Evolutionary conservation across 2,113 vertebrate genomes (phyloP).

Genomic region (Potamarius usumacintae): DNA sequence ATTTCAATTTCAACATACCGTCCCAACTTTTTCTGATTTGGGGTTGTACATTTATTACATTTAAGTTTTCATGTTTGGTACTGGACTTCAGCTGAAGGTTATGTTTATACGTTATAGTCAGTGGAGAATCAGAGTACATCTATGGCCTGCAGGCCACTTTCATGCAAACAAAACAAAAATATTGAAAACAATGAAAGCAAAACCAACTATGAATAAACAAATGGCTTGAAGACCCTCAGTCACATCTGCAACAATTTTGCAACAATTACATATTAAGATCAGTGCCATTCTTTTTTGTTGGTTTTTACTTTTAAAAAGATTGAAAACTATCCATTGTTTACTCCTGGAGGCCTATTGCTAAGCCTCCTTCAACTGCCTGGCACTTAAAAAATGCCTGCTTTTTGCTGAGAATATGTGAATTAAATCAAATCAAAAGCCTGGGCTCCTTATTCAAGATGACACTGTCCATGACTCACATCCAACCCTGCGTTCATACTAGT

Average conservation of each 20-base stretch:
- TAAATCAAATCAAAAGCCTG: not conserved
- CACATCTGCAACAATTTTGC: not conserved
- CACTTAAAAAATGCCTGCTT: not conserved
- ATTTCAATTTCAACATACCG: too few relatives aligned
- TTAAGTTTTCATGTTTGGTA: not conserved
- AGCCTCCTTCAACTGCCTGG: not conserved
- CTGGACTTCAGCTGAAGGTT: not conserved
- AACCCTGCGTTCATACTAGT: not conserved
- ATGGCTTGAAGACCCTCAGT: not conserved
- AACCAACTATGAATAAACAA: not conserved
- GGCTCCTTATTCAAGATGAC: not conserved
- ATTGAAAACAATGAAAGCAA: not conserved
- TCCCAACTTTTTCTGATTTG: too few relatives aligned
- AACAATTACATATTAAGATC: not conserved
- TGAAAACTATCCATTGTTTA: not conserved
- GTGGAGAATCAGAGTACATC: not conserved
- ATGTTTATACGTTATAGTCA: not conserved
- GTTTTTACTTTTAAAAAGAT: not conserved
- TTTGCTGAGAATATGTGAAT: not conserved
- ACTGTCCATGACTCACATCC: not conserved
- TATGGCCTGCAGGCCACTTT: not conserved
- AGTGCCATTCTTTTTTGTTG: not conserved
- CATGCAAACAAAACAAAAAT: not conserved
- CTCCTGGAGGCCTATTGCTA: not conserved
- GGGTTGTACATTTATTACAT: not conserved